phyloP scores from a whole-genome alignment of 2,113 vertebrate species.

The Notarius lentiginosus region DNA sequence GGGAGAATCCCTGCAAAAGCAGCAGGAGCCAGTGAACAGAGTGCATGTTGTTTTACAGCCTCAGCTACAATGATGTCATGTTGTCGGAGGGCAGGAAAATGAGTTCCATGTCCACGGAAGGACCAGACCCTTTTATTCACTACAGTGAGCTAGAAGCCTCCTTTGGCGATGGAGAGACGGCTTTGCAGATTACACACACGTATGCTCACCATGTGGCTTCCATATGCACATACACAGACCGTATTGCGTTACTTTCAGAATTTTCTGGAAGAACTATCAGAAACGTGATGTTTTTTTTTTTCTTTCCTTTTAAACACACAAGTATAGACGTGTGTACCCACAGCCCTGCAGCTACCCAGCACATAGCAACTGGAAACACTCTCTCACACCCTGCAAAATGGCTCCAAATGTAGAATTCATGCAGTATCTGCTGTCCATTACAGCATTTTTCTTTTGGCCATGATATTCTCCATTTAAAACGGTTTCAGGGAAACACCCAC shows the following conservation, averaged over 20 bases:
- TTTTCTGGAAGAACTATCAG: slow-evolving; percentile 9
- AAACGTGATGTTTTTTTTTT: neutral
- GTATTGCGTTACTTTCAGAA: slow-evolving; percentile 27
- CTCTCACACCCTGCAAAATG: slow-evolving; percentile 47
- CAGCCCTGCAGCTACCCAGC: slow-evolving; percentile 24
- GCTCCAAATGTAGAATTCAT: slow-evolving; percentile 39
- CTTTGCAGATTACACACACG: slow-evolving; percentile 10
- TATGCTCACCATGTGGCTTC: slow-evolving; percentile 27
- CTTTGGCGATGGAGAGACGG: slow-evolving; percentile 15
- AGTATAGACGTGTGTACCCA: slow-evolving; percentile 6
- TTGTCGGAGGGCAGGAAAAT: slow-evolving; percentile 48
- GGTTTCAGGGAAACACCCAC: neutral
- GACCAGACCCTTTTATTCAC: slow-evolving; percentile 23
- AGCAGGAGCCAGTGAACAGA: slow-evolving; percentile 49
- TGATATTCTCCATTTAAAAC: neutral
- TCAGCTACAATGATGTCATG: slow-evolving; percentile 53
- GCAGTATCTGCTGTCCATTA: slow-evolving; percentile 30
- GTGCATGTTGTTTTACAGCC: slow-evolving; percentile 56
- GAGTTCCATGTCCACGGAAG: slow-evolving; percentile 52
- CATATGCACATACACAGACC: neutral
- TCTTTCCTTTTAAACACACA: neutral
- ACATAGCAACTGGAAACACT: slow-evolving; percentile 43
- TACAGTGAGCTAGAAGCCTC: slow-evolving; percentile 14
- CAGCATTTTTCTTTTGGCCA: neutral
- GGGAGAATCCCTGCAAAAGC: slow-evolving; percentile 20